Conservation (phyloP, 2,888 invertebrate genomes). For the Yponomeuta malinellus region DNA sequence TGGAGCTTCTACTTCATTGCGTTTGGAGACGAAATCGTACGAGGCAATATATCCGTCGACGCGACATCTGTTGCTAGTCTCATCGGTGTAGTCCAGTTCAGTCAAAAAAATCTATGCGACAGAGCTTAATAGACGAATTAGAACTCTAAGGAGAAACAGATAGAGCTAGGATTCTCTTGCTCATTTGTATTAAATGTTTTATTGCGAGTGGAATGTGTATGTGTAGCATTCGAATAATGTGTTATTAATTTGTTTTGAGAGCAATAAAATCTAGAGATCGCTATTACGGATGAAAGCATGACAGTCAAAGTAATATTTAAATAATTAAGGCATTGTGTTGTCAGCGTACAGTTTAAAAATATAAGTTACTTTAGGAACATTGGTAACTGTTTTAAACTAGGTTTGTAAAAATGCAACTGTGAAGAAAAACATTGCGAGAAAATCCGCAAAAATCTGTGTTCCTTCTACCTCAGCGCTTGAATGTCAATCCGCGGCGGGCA, state of each 20-base stretch:
- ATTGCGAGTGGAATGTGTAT: constrained; percentile 17
- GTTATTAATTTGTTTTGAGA: constrained; percentile 33
- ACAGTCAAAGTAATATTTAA: neutral
- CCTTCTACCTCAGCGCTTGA: no score
- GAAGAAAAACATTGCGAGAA: no score
- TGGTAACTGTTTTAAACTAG: no score
- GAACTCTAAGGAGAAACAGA: neutral
- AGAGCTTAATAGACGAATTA: neutral
- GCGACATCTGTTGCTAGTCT: constrained; percentile 50
- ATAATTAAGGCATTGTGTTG: no score
- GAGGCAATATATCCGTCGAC: constrained; percentile 50
- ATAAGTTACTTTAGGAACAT: no score
- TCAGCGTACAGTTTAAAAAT: no score
- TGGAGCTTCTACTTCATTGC: neutral
- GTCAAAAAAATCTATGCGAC: neutral
- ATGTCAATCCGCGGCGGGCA: no score
- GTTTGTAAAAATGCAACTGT: no score
- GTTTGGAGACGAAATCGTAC: neutral
- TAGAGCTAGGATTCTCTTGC: neutral
- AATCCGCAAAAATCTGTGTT: no score
- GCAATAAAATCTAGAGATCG: constrained; percentile 22
- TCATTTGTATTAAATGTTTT: constrained; percentile 14
- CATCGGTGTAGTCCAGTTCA: constrained; percentile 43
- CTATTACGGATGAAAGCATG: neutral
- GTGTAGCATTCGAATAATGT: constrained; percentile 26